A percentile compares a stretch with the other conserved stretches of the same genome.
These are phyloP conservation scores for Anseranas semipalmata DNA, from an alignment of 2,113 vertebrate genomes.

Conservation along the genomic window DNA sequence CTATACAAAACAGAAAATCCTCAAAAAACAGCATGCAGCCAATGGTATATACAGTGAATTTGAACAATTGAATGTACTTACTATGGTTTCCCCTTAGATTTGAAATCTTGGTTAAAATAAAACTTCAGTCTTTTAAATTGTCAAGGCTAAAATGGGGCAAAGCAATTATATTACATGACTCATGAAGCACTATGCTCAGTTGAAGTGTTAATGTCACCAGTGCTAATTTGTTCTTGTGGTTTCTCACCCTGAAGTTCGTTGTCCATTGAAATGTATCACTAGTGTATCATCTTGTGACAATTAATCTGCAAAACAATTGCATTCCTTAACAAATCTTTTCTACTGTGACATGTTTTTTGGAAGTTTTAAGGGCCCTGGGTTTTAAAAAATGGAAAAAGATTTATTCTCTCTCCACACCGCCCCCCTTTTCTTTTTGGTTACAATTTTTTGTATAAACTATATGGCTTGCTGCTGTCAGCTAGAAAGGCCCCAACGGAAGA, in stretches of 20 bases:
- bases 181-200: background rate
- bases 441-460: background rate
- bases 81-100: background rate
- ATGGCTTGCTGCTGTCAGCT: background rate
- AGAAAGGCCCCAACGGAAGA: constrained; percentile 14
- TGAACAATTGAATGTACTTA: constrained; percentile 27
- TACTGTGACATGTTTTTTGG: background rate
- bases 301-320: background rate
- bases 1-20: constrained; percentile 35
- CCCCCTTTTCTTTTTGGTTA: background rate
- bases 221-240: background rate
- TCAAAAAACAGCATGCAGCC: constrained; percentile 22
- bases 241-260: background rate
- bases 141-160: background rate
- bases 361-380: background rate
- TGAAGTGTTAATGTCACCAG: background rate
- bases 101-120: background rate
- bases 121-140: background rate
- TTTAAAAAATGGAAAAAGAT: background rate
- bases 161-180: background rate
- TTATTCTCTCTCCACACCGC: background rate
- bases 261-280: background rate
- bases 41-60: background rate
- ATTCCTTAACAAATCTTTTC: background rate
- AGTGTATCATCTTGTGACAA: background rate